Evolutionary conservation across 2,113 vertebrate species (phyloP).

Genomic region (Orcinus orca): DNA sequence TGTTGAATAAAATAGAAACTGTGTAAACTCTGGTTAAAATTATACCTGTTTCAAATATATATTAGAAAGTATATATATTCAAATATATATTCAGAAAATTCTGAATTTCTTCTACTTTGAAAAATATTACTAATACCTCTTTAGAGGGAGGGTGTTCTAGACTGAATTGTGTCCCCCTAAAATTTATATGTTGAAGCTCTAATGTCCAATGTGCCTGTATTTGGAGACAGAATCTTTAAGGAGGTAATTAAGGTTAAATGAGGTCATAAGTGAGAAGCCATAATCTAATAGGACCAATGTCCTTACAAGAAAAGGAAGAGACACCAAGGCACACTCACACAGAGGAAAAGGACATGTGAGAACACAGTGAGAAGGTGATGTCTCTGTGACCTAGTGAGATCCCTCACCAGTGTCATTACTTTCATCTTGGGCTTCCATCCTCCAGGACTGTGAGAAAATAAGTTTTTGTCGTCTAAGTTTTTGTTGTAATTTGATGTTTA

Average conservation of each 20-base stretch:
- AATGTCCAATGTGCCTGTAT: not conserved
- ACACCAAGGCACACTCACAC: no score
- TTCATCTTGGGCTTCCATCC: not conserved
- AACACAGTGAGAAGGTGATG: not conserved
- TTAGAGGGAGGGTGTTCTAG: not conserved
- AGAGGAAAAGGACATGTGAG: not conserved
- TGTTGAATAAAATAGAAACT: not conserved
- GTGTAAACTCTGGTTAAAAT: not conserved
- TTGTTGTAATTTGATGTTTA: not conserved
- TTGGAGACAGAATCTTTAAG: not conserved
- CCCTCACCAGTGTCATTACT: not conserved
- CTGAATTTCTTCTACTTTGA: not conserved
- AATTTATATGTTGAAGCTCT: no score
- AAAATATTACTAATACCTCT: not conserved
- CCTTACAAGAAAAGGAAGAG: not conserved
- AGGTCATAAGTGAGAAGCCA: not conserved
- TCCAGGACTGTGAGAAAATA: not conserved
- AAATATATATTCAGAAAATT: not conserved
- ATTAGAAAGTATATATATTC: no score
- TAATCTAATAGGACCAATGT: not conserved
- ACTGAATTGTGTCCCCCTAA: not conserved
- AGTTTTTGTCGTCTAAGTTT: not conserved
- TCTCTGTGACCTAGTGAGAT: not conserved
- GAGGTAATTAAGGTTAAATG: not conserved
- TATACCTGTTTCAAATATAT: not conserved